These are phyloP conservation scores for Dasyornis broadbenti DNA, from an alignment of 2,113 vertebrate species.

Conservation along the genomic window DNA sequence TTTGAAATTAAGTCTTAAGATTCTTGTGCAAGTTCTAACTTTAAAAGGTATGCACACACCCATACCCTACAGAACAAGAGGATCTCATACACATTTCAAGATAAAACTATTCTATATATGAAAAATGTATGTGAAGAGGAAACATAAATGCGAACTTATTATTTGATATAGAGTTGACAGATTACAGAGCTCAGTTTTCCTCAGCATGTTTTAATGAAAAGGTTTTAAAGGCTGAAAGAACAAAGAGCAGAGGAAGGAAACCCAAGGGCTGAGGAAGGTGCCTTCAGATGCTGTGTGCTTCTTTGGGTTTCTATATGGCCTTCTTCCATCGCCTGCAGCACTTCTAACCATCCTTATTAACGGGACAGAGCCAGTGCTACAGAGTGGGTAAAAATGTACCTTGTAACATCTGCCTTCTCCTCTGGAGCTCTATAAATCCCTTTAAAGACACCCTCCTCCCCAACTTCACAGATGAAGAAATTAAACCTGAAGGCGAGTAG, in stretches of 20 bases:
- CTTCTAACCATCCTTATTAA: not conserved
- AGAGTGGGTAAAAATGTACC: not conserved
- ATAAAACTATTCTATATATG: not conserved
- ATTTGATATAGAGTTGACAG: not conserved
- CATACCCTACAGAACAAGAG: not conserved
- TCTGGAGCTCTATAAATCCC: not conserved
- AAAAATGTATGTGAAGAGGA: not conserved
- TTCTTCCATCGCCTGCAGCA: not conserved
- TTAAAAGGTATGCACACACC: not conserved
- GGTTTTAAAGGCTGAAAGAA: not conserved
- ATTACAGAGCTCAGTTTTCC: not conserved
- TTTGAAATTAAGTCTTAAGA: not conserved
- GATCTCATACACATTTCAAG: not conserved
- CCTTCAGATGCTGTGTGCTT: not conserved
- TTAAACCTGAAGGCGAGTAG: accelerated
- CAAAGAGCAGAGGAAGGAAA: not conserved
- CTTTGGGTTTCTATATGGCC: accelerated
- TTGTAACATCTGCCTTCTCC: not conserved
- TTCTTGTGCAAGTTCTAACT: not conserved
- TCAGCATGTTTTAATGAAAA: not conserved
- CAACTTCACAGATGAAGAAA: not conserved
- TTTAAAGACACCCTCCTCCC: accelerated
- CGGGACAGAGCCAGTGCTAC: not conserved
- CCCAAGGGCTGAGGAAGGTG: not conserved
- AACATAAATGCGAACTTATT: not conserved